phyloP scores from a whole-genome alignment of 2,797 vertebrate species.

The Sitta carolinensis region DNA sequence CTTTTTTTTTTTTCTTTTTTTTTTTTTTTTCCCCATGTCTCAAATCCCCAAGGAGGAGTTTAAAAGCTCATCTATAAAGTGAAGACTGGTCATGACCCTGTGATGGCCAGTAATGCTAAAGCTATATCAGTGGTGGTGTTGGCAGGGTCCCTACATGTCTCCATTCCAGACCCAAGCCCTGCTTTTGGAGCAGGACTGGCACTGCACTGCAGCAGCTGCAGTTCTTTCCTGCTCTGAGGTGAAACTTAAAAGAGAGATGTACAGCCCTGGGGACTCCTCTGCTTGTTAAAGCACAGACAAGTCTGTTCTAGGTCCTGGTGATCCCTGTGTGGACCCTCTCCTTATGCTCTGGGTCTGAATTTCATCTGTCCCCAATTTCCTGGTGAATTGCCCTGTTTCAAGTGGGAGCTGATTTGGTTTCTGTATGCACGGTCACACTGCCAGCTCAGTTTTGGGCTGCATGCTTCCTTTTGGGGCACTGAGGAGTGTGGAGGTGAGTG shows the following conservation, averaged over 20 bases:
- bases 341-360: neutral
- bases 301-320: neutral
- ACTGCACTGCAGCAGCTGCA: neutral
- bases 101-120: neutral
- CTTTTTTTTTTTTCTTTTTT: too few species aligned
- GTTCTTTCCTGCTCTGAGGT: neutral
- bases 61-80: neutral
- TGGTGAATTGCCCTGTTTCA: rapidly evolving
- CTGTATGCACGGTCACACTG: neutral
- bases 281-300: neutral
- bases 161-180: neutral
- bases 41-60: neutral
- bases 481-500: rapidly evolving
- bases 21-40: too few species aligned
- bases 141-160: neutral
- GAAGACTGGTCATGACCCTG: rapidly evolving
- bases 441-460: neutral
- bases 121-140: neutral
- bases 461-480: neutral
- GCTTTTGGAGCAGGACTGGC: neutral
- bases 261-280: neutral
- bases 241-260: neutral
- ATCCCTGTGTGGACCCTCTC: neutral
- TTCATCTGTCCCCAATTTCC: neutral
- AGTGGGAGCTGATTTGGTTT: neutral